Evolutionary conservation across 1,140 invertebrate genomes (phyloP).

Genomic region (Zelostemma sp.): DNA sequence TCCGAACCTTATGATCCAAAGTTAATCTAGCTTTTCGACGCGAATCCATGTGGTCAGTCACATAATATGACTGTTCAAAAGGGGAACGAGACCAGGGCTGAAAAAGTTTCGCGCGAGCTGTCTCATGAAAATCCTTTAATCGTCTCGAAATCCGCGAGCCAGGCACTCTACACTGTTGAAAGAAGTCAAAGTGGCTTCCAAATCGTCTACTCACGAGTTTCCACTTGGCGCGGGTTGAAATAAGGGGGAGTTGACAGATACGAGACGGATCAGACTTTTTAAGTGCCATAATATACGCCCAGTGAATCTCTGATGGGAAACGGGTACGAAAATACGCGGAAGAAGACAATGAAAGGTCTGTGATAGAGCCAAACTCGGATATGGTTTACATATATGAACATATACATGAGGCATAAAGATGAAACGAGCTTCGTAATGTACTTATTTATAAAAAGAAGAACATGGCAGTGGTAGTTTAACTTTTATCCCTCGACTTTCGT

Average conservation of each 20-base stretch:
- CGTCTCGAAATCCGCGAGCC: slow-evolving; percentile 20
- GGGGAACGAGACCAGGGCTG: slow-evolving; percentile 3
- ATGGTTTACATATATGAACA: neutral
- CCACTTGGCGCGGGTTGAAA: slow-evolving; percentile 19
- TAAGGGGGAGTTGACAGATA: slow-evolving; percentile 36
- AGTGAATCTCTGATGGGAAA: slow-evolving; percentile 16
- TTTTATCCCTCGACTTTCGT: no score
- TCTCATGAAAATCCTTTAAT: slow-evolving; percentile 34
- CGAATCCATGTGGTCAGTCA: slow-evolving; percentile 22
- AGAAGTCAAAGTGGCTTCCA: slow-evolving; percentile 36
- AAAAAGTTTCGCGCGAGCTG: slow-evolving; percentile 19
- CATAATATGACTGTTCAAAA: slow-evolving; percentile 19
- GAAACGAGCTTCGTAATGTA: slow-evolving; percentile 26
- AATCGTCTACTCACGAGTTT: slow-evolving; percentile 31
- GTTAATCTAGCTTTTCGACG: slow-evolving; percentile 13
- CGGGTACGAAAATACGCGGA: slow-evolving; percentile 18
- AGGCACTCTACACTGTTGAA: slow-evolving; percentile 1
- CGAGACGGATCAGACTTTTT: slow-evolving; percentile 37
- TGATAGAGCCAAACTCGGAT: slow-evolving; percentile 12
- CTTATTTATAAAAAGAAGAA: no score
- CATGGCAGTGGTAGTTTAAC: no score
- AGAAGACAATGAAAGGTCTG: slow-evolving; percentile 22
- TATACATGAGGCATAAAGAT: slow-evolving; percentile 2
- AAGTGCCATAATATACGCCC: slow-evolving; percentile 24
- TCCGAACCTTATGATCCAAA: slow-evolving; percentile 5